Percentiles rank a stretch among this genome's conserved stretches.
Conservation (phyloP, 2,113 vertebrate genomes). For the Melierax canorus region DNA sequence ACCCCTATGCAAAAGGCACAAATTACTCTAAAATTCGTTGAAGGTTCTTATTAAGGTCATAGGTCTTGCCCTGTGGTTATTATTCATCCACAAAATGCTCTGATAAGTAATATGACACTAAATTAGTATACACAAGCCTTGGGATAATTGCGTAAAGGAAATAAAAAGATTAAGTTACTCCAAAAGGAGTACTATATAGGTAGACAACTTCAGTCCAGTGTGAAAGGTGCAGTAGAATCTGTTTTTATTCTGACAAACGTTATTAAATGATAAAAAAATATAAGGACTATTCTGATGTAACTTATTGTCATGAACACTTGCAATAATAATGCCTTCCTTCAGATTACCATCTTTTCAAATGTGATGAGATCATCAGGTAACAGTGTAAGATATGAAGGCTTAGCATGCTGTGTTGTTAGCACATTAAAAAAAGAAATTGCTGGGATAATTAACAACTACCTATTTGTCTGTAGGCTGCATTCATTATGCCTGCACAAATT, state of each 20-base stretch:
- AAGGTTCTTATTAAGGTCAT: conserved; percentile 77
- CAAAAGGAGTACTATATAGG: conserved; percentile 55
- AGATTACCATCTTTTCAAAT: conserved; percentile 74
- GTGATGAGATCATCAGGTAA: conserved; percentile 83
- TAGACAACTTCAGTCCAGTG: conserved; percentile 52
- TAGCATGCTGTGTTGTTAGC: conserved; percentile 76
- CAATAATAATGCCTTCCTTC: conserved; percentile 68
- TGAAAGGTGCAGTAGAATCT: conserved; percentile 57
- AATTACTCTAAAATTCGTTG: conserved; percentile 73
- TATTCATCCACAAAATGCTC: conserved; percentile 76
- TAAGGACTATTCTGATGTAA: conserved; percentile 58
- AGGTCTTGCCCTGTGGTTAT: conserved; percentile 76
- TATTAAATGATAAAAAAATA: conserved; percentile 70
- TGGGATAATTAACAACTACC: conserved; percentile 86
- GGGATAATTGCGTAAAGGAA: conserved; percentile 74
- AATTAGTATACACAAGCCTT: conserved; percentile 73
- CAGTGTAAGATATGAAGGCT: conserved; percentile 76
- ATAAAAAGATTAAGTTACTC: conserved; percentile 73
- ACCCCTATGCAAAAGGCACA: conserved; percentile 54
- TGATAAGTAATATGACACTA: conserved; percentile 82
- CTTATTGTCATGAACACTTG: conserved; percentile 68
- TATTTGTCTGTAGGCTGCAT: conserved; percentile 84
- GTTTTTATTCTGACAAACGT: conserved; percentile 58
- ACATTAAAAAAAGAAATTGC: conserved; percentile 82
- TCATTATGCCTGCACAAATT: conserved; percentile 82